Evolutionary conservation across 2,797 vertebrate species (phyloP).

Genomic region (Scolopax bukidnonensis): DNA sequence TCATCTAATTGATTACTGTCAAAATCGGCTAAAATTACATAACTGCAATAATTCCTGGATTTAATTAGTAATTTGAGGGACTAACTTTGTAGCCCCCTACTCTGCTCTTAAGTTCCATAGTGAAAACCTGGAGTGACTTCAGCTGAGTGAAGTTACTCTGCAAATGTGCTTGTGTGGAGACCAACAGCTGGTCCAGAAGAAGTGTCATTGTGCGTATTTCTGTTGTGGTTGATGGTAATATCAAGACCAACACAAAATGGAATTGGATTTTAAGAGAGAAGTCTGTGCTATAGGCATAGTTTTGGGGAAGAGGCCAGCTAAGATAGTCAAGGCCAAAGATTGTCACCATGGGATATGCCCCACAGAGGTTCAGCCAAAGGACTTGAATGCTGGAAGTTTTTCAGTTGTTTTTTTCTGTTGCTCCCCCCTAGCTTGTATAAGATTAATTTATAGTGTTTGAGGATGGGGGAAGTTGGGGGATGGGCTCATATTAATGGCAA

Average conservation of each 20-base stretch:
- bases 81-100: background rate
- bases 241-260: background rate
- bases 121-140: background rate
- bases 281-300: background rate
- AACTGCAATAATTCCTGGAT: background rate
- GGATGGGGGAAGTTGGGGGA: background rate
- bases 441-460: conserved; percentile 57
- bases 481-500: conserved; percentile 50
- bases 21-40: background rate
- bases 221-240: background rate
- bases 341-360: conserved; percentile 42
- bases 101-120: background rate
- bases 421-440: background rate
- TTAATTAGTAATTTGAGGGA: background rate
- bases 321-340: conserved; percentile 1
- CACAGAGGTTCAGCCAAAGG: conserved; percentile 71
- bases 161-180: background rate
- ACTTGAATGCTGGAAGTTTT: conserved; percentile 44
- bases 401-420: background rate
- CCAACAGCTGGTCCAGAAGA: background rate
- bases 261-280: background rate
- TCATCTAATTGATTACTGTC: background rate
- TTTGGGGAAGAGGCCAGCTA: background rate
- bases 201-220: background rate
- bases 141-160: background rate